Conservation (phyloP, 1,140 invertebrate genomes). For the Drosophila pseudoananassae region DNA sequence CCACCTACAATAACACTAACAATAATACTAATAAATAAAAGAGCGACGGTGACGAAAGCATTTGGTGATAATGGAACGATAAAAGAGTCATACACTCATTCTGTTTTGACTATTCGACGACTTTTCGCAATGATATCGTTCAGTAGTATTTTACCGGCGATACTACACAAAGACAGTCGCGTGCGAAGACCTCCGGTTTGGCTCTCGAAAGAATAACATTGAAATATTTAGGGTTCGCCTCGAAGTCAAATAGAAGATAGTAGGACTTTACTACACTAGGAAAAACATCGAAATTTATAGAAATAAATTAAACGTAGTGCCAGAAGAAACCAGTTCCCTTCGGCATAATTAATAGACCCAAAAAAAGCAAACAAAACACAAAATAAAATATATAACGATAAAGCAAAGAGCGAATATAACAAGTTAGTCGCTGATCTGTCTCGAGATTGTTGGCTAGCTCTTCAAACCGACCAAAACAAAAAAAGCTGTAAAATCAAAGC, state of each 20-base stretch:
- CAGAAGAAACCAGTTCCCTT: constrained; percentile 24
- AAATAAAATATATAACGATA: constrained; percentile 21
- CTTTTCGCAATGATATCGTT: constrained; percentile 29
- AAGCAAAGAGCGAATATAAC: constrained; percentile 22
- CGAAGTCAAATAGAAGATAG: constrained; percentile 24
- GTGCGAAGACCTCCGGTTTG: constrained; percentile 14
- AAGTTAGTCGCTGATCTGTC: constrained; percentile 44
- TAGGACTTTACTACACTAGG: constrained; percentile 5
- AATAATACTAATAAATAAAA: constrained; percentile 50
- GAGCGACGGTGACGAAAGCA: constrained; percentile 69
- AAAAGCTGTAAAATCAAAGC: constrained; percentile 21
- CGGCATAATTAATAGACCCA: constrained; percentile 41
- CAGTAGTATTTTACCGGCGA: constrained; percentile 25
- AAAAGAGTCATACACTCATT: constrained; percentile 60
- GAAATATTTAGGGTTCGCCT: constrained; percentile 6
- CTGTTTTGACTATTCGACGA: constrained; percentile 30
- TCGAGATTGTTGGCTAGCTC: constrained; percentile 21
- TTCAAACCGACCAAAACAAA: background rate
- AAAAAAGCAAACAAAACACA: constrained; percentile 13
- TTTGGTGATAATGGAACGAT: constrained; percentile 78
- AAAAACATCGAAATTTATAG: background rate
- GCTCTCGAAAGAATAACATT: constrained; percentile 14
- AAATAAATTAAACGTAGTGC: constrained; percentile 3
- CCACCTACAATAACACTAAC: constrained; percentile 22
- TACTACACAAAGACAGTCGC: constrained; percentile 29